Evolutionary conservation across 2,113 vertebrate genomes (phyloP), one percentile per base, ranked within the genome.

Genomic region (Thunnus thynnus): DNA sequence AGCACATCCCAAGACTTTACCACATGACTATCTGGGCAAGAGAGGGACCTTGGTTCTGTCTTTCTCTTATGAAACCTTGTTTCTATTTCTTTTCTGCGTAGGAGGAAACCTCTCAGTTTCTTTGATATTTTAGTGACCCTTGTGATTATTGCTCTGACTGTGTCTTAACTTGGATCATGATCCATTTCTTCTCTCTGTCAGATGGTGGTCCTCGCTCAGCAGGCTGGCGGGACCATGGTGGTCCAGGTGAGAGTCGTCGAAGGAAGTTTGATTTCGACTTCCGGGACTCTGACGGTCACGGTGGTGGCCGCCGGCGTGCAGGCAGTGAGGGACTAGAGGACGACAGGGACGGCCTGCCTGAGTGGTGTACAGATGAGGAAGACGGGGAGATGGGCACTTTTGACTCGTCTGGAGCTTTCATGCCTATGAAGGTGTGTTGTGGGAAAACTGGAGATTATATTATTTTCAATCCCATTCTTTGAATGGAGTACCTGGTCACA

Each of bases 361-460:
- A 98, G 86, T 98, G 97, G 97, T 98, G 97, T 76, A 94, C 96
- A 9, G 96, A 98, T 0, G 97, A 98, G 5, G 97, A 97, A 84
- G 97, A 97, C 0, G 96, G 96, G 46, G 97, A 96, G 61, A 97
- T 97, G 97, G 97, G 97, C 68, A 98, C 97, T 8, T 98, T 98
- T 1, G 97, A 98, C 87, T 97, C 97, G 11, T 97, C 97, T 0
- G 97, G 97, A 61, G 97, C 97, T 46, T 98, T 97, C 91, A 93
- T 98, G 91, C 91, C 96, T 7, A 78, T 97, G 76, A 98, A 96
- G 97, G 97, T 98, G 68, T 44, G 83, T 32, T 2, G 27, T 22
- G 3, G 1, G 36, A 8, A 2, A 9, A 41, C 6, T 1, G 7
- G 36, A 41, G 36, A 9, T 41, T 41, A 41, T 41, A 41, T 36